phyloP scores from a whole-genome alignment of 2,888 invertebrate species.

The Lobophora halterata region DNA sequence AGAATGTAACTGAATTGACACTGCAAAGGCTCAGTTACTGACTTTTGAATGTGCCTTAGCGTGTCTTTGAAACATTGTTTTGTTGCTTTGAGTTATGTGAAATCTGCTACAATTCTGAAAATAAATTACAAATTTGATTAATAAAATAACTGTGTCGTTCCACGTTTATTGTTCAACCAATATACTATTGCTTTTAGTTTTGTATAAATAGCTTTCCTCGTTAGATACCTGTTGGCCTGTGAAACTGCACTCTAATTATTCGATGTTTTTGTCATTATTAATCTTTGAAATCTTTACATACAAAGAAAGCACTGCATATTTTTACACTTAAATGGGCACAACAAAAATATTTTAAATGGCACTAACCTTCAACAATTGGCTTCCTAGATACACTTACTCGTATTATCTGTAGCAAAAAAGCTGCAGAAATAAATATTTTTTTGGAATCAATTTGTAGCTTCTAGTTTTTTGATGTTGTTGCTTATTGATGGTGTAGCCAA shows the following conservation, averaged over 20 bases:
- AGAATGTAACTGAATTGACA: constrained; percentile 42
- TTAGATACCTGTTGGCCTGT: constrained; percentile 17
- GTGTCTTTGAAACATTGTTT: constrained; percentile 62
- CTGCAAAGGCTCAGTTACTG: constrained; percentile 50
- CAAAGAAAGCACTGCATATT: constrained; percentile 24
- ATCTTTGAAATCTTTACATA: constrained; percentile 18
- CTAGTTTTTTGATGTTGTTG: constrained; percentile 58
- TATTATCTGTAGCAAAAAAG: constrained; percentile 50
- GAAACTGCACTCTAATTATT: constrained; percentile 6
- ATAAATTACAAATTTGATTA: constrained; percentile 7
- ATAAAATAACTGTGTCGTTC: constrained; percentile 24
- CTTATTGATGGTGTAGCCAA: constrained; percentile 22
- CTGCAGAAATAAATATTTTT: constrained; percentile 35
- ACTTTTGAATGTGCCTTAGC: constrained; percentile 59
- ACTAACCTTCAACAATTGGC: constrained; percentile 67
- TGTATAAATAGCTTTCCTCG: constrained; percentile 21
- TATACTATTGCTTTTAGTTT: constrained; percentile 25
- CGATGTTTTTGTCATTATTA: constrained; percentile 10
- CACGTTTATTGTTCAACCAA: constrained; percentile 18
- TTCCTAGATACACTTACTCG: constrained; percentile 61
- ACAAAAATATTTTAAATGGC: constrained; percentile 40
- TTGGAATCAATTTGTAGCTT: constrained; percentile 45
- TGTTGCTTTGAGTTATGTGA: constrained; percentile 33
- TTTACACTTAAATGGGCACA: constrained; percentile 44
- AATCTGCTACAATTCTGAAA: constrained; percentile 9